Evolutionary conservation across 1,140 invertebrate species (phyloP), one percentile per base, ranked within the genome.

Genomic region (Caerostris darwini): DNA sequence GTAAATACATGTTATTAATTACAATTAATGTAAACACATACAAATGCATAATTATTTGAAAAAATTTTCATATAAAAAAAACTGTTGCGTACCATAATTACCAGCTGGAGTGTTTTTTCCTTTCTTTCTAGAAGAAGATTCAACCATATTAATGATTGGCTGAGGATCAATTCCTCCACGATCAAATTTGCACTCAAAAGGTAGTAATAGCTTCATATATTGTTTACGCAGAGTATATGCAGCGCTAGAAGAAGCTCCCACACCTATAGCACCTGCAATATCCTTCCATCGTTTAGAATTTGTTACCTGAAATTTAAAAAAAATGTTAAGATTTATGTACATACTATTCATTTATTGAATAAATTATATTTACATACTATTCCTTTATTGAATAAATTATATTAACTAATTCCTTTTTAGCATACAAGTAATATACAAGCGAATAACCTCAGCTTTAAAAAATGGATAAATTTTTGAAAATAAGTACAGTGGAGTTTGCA

Each of bases 231-330:
- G 96, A 14, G 99, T 99, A 95, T 99, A 99, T 2, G 99, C 99
- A 71, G 99, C 99, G 96, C 98, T 99, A 93, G 99, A 99, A 67
- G 98, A 99, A 7, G 98, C 98, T 69, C 99, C 98, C 95, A 99
- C 99, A 64, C 98, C 98, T 92, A 99, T 96, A 89, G 98, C 96
- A 71, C 98, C 98, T 83, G 99, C 99, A 95, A 99, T 99, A 96
- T 99, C 99, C 96, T 99, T 99, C 99, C 99, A 99, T 89, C 98
- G 98, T 96, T 99, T 99, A 96, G 98, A 98, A 96, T 99, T 99
- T 58, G 98, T 99, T 92, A 99, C 99, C 98, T 99, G 96, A 61
- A 96, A 95, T 59, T 64, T 3, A 88, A n/a, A 67, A 86, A 53
- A 83, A 85, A 34, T 81, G 4, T 34, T 34, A 34, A n/a, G 34